A percentile compares a stretch with the other conserved stretches of the same genome.
phyloP scores from a whole-genome alignment of 2,113 vertebrate genomes.

The Carlito syrichta region DNA sequence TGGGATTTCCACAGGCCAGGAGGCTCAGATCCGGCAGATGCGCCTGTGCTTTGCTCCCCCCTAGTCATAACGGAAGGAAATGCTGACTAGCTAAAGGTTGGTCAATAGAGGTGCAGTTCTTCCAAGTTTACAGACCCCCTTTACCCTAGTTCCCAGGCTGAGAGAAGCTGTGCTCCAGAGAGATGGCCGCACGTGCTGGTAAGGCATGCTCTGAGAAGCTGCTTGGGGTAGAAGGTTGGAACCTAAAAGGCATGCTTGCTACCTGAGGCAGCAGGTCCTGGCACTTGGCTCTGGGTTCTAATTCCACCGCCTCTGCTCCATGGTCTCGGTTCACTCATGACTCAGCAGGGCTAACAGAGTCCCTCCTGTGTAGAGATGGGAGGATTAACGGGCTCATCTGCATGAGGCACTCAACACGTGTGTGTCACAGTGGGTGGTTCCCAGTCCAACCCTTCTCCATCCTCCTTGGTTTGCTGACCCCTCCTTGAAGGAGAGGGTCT shows the following conservation, averaged over 20 bases:
- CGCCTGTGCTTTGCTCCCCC: neutral
- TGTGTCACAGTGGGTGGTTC: no score
- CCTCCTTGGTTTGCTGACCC: neutral
- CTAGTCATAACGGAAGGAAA: neutral
- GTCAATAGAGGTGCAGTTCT: neutral
- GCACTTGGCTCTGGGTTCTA: neutral
- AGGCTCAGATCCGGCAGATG: neutral
- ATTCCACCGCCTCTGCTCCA: neutral
- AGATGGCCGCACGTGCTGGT: neutral
- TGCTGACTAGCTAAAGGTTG: neutral
- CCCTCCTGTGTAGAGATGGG: no score
- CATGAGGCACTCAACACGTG: no score
- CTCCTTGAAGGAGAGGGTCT: neutral
- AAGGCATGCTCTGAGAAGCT: neutral
- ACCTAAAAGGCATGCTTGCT: neutral
- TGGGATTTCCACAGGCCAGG: neutral
- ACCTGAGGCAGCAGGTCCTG: no score
- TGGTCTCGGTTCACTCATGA: neutral
- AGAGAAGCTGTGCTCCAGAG: neutral
- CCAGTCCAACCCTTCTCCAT: neutral
- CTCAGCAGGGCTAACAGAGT: neutral
- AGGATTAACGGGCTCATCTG: neutral
- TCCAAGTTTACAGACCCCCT: neutral
- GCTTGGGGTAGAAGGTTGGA: neutral
- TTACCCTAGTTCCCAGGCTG: neutral